Conservation (phyloP, 2,888 invertebrate genomes). For the Parnassius orleans region DNA sequence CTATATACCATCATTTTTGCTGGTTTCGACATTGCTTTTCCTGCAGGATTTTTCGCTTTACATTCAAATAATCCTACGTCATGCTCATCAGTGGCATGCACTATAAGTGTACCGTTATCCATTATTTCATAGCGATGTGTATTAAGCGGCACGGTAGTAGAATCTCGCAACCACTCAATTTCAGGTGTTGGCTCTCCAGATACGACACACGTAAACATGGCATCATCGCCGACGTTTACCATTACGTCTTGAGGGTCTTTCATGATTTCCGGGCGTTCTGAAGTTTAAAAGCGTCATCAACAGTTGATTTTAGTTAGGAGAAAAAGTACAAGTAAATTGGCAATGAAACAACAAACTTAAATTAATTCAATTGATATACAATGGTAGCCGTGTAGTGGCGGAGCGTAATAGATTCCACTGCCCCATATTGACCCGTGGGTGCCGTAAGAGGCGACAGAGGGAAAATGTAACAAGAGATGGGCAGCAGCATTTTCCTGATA, state of each 20-base stretch:
- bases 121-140: slow-evolving; percentile 85
- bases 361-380: too few species aligned
- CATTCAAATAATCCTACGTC: slow-evolving; percentile 94
- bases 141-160: slow-evolving; percentile 78
- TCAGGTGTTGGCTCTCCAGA: slow-evolving; percentile 91
- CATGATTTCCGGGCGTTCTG: slow-evolving; percentile 88
- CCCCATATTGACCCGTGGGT: too few species aligned
- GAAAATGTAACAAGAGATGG: too few species aligned
- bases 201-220: slow-evolving; percentile 90
- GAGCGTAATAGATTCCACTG: too few species aligned
- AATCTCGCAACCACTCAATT: slow-evolving; percentile 93
- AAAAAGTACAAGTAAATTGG: too few species aligned
- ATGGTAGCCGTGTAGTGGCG: too few species aligned
- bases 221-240: slow-evolving; percentile 88
- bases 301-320: slow-evolving; percentile 1
- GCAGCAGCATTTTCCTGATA: too few species aligned
- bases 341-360: too few species aligned
- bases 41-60: slow-evolving; percentile 90
- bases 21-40: slow-evolving; percentile 88
- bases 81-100: slow-evolving; percentile 83
- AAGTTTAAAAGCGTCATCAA: neutral
- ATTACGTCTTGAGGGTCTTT: slow-evolving; percentile 90
- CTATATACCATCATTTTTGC: slow-evolving; percentile 84
- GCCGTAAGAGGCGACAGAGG: too few species aligned
- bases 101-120: slow-evolving; percentile 90